A percentile compares a stretch with the other conserved stretches of the same genome.
Evolutionary conservation across 2,797 vertebrate genomes (phyloP).

Genomic region (Sebastes taczanowskii): DNA sequence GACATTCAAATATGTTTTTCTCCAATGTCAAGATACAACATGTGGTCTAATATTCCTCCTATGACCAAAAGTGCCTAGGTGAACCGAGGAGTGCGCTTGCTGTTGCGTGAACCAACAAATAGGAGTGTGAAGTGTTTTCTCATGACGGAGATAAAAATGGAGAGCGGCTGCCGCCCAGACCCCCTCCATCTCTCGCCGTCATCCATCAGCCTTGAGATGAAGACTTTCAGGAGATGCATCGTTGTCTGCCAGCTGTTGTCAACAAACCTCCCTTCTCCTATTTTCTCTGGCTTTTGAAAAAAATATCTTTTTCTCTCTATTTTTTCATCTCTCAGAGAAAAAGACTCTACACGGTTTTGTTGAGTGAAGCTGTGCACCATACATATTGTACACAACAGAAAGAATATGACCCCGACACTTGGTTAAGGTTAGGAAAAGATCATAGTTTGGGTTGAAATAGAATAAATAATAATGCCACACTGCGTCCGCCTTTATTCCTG

Average conservation of each 20-base stretch:
- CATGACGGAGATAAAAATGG: slow-evolving; percentile 42
- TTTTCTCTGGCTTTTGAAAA: slow-evolving; percentile 25
- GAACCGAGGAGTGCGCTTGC: neutral
- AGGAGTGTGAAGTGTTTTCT: slow-evolving; percentile 22
- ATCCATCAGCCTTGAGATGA: slow-evolving; percentile 64
- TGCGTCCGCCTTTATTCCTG: neutral
- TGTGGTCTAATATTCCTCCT: neutral
- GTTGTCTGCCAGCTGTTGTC: slow-evolving; percentile 63
- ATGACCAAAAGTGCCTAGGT: neutral
- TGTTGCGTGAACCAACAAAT: slow-evolving; percentile 37
- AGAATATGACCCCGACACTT: neutral
- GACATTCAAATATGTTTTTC: neutral
- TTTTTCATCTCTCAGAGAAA: neutral
- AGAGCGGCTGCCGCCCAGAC: slow-evolving; percentile 22
- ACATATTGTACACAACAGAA: neutral
- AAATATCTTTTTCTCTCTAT: neutral
- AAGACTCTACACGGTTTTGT: neutral
- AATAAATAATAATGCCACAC: neutral
- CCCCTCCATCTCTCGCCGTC: slow-evolving; percentile 27
- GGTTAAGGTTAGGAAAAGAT: neutral
- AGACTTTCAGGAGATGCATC: slow-evolving; percentile 59
- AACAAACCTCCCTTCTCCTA: slow-evolving; percentile 17
- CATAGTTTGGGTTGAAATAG: neutral
- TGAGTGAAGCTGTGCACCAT: neutral
- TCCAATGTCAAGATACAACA: neutral